A percentile compares a stretch with the other conserved stretches of the same genome.
phyloP scores from a whole-genome alignment of 2,888 invertebrate genomes.

The Temnothorax rugatulus region DNA sequence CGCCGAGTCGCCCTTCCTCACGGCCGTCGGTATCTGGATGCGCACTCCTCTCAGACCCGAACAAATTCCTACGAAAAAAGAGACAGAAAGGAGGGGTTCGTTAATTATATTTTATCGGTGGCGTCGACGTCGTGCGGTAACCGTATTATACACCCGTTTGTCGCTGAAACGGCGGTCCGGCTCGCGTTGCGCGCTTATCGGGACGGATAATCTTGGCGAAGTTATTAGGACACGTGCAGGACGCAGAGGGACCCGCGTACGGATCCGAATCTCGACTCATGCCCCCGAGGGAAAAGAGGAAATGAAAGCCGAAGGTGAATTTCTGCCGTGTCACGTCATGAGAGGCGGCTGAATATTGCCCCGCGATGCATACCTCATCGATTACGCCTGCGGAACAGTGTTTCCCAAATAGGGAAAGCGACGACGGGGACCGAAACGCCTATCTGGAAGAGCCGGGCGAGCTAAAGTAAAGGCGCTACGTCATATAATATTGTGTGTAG shows the following conservation, averaged over 20 bases:
- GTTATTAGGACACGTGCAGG: slow-evolving; percentile 44
- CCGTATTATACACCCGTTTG: slow-evolving; percentile 1
- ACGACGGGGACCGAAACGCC: background rate
- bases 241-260: slow-evolving; percentile 22
- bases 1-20: slow-evolving; percentile 83
- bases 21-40: slow-evolving; percentile 84
- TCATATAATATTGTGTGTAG: slow-evolving; percentile 19
- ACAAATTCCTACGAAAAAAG: slow-evolving; percentile 81
- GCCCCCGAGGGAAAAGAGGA: slow-evolving; percentile 44
- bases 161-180: slow-evolving; percentile 9
- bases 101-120: slow-evolving; percentile 34
- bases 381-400: slow-evolving; percentile 39
- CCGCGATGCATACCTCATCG: slow-evolving; percentile 48
- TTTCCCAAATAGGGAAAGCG: slow-evolving; percentile 38
- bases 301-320: slow-evolving; percentile 54
- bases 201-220: slow-evolving; percentile 28
- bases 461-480: background rate
- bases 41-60: slow-evolving; percentile 83
- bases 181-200: slow-evolving; percentile 18
- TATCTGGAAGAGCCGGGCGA: background rate
- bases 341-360: slow-evolving; percentile 45
- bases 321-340: slow-evolving; percentile 55
- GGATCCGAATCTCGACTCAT: slow-evolving; percentile 44
- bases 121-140: background rate
- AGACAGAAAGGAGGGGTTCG: background rate